Evolutionary conservation across 1,140 invertebrate species (phyloP).

Genomic region (Heliconius hermathena): DNA sequence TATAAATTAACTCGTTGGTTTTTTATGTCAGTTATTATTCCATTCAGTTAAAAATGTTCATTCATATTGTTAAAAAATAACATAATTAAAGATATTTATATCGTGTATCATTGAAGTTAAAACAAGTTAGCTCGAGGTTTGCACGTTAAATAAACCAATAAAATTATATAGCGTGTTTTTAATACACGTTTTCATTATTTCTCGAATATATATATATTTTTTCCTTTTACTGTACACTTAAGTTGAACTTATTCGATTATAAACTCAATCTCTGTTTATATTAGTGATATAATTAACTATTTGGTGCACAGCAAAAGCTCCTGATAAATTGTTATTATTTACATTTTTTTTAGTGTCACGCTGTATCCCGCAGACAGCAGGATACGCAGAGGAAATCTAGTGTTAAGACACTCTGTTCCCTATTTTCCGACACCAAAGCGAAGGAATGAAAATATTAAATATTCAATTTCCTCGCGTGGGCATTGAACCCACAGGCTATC

Average conservation of each 20-base stretch:
- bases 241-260: conserved; percentile 15
- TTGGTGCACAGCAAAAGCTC: background rate
- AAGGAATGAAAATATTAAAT: no score
- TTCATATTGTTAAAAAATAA: background rate
- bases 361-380: no score
- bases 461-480: no score
- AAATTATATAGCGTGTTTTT: conserved; percentile 18
- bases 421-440: no score
- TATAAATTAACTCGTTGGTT: background rate
- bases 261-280: conserved; percentile 1
- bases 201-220: conserved; percentile 8
- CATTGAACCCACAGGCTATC: no score
- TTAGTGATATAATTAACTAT: background rate
- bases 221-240: background rate
- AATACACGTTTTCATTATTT: conserved; percentile 22
- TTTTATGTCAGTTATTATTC: background rate
- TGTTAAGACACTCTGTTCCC: no score
- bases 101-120: background rate
- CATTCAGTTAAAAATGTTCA: conserved; percentile 2
- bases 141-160: conserved; percentile 29
- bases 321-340: background rate
- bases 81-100: conserved; percentile 1
- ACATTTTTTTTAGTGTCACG: no score
- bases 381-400: no score
- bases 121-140: conserved; percentile 13